Percentiles rank a stretch among this genome's conserved stretches.
Evolutionary conservation across 2,888 invertebrate genomes (phyloP).

Genomic region (Drosophila phalerata): DNA sequence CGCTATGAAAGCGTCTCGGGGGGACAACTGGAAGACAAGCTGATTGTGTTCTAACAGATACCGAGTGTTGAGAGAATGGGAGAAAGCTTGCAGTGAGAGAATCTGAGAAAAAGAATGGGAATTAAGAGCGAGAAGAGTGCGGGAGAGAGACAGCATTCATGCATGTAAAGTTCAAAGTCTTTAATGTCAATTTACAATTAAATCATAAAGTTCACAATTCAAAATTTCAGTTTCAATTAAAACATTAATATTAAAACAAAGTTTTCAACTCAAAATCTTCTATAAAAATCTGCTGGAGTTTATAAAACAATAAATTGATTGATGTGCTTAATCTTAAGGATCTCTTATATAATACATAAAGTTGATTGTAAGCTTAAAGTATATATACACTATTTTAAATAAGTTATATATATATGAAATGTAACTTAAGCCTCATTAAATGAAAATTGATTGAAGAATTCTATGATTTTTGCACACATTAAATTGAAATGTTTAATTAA

Average conservation of each 20-base stretch:
- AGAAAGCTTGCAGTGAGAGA: not conserved
- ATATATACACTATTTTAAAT: not conserved
- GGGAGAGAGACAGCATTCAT: not conserved
- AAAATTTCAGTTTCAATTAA: too few relatives aligned
- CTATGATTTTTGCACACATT: too few relatives aligned
- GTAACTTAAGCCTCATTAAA: not conserved
- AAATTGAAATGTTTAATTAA: too few relatives aligned
- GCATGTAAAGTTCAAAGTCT: not conserved
- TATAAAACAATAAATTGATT: not conserved
- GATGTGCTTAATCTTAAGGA: not conserved
- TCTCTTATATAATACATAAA: too few relatives aligned
- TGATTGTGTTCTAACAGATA: slow-evolving; percentile 43
- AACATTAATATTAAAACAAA: too few relatives aligned
- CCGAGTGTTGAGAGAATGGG: slow-evolving; percentile 27
- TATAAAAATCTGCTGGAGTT: too few relatives aligned
- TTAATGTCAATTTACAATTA: too few relatives aligned
- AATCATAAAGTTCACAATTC: too few relatives aligned
- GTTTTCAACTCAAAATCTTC: too few relatives aligned
- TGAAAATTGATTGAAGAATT: not conserved
- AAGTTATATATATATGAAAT: not conserved
- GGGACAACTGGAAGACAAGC: slow-evolving; percentile 48
- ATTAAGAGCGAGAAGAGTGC: not conserved
- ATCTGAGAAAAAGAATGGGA: not conserved
- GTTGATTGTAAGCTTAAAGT: not conserved
- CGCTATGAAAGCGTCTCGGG: slow-evolving; percentile 52